Evolutionary conservation across 2,797 vertebrate species (phyloP), one percentile per base, ranked within the genome.

Genomic region (Prunella strophiata): DNA sequence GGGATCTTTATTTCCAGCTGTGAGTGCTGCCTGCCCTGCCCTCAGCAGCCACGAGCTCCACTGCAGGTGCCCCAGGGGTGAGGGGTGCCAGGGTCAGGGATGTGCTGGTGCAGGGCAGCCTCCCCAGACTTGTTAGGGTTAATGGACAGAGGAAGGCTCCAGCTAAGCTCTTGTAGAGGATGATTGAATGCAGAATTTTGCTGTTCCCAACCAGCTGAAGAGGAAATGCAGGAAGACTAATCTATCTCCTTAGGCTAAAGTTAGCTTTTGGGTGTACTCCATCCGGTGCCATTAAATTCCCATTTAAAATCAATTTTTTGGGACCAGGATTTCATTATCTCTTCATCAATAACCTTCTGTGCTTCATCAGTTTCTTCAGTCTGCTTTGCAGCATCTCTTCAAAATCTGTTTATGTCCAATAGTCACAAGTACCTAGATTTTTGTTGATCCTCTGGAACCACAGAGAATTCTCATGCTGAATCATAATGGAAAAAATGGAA

Each of bases 301-400:
- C 75, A 93, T 94, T 94, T 94, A 95, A 93, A 94, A 76, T 81
- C 67, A 76, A 58, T 96, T 90, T 72, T 75, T 38, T 70, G 13
- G 67, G 71, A 50, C 16, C 32, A 87, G 48, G 34, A 85, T 82
- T 95, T 94, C 80, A 88, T 94, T 91, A 79, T 82, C 48, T 87
- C 55, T 84, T 91, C 52, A 84, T 94, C 85, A 94, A 25, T 93
- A 84, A 85, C 26, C 7, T 63, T 90, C 55, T 81, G 40, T 66
- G 50, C 40, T 91, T 84, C 48, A 38, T 70, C 88, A 78, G 40
- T 52, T 93, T 86, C 79, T 78, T 66, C 50, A 83, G 70, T 55
- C n/a, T 12, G 3, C 26, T 71, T 92, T 74, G 52, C 50, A 91
- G 48, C 15, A 47, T 73, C 80, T 87, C 48, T 85, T 93, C 55